Conservation (phyloP, 2,888 invertebrate species). For the Bursaphelenchus okinawaensis region DNA sequence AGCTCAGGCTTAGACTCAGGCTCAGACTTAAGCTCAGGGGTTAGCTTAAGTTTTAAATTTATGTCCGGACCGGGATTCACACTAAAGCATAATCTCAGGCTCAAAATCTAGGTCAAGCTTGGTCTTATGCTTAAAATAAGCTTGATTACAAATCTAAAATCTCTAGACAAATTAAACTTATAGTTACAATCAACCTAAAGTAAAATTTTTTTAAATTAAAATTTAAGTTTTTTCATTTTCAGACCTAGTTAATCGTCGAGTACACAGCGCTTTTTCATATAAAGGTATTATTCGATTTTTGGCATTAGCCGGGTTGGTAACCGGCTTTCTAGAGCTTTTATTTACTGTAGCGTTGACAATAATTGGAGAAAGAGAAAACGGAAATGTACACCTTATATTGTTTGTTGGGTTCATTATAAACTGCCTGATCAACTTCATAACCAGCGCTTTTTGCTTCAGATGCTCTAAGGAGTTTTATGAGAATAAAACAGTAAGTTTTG, state of each 20-base stretch:
- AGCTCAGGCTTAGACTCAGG: too few species aligned
- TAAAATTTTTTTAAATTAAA: too few species aligned
- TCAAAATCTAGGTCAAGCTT: too few species aligned
- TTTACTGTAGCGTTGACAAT: conserved; percentile 23
- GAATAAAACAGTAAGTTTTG: not conserved
- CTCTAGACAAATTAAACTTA: too few species aligned
- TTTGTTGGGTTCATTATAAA: conserved; percentile 21
- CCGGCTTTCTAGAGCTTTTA: conserved; percentile 24
- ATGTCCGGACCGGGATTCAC: too few species aligned
- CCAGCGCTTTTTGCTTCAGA: not conserved
- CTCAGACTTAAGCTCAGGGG: too few species aligned
- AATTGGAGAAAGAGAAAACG: conserved; percentile 30
- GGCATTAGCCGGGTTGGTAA: not conserved
- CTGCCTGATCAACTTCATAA: conserved; percentile 7
- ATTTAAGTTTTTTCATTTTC: too few species aligned
- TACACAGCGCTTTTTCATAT: not conserved
- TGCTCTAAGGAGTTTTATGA: not conserved
- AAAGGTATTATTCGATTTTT: not conserved
- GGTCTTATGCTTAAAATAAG: too few species aligned
- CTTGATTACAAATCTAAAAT: too few species aligned
- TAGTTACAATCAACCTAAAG: too few species aligned
- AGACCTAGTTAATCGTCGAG: not conserved
- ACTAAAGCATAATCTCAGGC: too few species aligned
- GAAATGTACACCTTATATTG: conserved; percentile 25
- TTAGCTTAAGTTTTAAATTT: too few species aligned